Conservation (phyloP, 2,113 vertebrate species). For the Salvator merianae region DNA sequence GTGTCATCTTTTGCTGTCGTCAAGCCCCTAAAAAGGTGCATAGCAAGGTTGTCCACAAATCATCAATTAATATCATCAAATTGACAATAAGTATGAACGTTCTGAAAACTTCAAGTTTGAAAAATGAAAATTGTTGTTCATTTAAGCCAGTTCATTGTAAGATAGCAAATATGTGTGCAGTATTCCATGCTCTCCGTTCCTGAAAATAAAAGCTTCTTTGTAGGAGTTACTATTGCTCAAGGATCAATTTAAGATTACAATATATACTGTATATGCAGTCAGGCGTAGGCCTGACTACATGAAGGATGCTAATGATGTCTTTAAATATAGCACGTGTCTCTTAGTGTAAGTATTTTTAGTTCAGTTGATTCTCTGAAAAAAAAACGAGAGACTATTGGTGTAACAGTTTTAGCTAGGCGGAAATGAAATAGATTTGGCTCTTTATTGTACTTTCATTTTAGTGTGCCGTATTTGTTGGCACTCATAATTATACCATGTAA, state of each 20-base stretch:
- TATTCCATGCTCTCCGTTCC: constrained; percentile 23
- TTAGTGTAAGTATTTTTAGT: not conserved
- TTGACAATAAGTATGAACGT: not conserved
- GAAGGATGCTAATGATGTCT: too few relatives aligned
- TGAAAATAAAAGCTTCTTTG: constrained; percentile 19
- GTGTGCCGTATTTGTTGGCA: not conserved
- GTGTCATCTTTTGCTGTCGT: not conserved
- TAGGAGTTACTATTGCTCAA: constrained; percentile 18
- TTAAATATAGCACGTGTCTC: not conserved
- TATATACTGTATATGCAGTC: not conserved
- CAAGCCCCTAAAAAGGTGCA: not conserved
- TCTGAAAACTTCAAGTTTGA: too few relatives aligned
- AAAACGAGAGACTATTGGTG: too few relatives aligned
- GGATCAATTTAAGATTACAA: constrained; percentile 37
- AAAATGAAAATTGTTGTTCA: constrained; percentile 22
- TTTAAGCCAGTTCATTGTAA: not conserved
- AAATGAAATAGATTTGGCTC: not conserved
- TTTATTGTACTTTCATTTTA: not conserved
- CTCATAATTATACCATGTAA: not conserved
- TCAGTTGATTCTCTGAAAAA: too few relatives aligned
- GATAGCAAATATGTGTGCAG: constrained; percentile 8
- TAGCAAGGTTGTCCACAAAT: not conserved
- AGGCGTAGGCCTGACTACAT: not conserved
- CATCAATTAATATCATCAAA: not conserved
- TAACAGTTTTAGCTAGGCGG: not conserved